Evolutionary conservation across 2,888 invertebrate species (phyloP), one percentile per base, ranked within the genome.

Genomic region (Agrochola circellaris): DNA sequence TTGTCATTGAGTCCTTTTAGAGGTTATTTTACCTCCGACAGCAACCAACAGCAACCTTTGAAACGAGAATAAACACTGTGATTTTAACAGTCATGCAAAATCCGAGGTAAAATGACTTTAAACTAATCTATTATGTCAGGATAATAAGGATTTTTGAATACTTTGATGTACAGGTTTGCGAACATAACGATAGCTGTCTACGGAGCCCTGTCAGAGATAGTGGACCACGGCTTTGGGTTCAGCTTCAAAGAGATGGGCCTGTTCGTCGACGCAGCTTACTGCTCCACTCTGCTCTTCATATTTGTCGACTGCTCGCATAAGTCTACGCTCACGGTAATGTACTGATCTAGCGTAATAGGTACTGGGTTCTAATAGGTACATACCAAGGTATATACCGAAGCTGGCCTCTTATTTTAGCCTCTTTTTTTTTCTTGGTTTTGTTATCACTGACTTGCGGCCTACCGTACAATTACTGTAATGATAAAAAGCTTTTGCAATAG

Each of bases 241-340:
- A 97, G 97, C 60, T 98, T 98, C 91, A 98, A 98, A 90, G 97
- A 97, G 93, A 97, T 97, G 88, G 98, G 98, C 0, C 93, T 98
- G 20, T 93, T 98, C 76, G 97, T 98, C 0, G 97, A 97, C 85
- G 96, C 97, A 0, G 93, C 96, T 1, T 98, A 98, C 88, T 98
- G 98, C 87, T 96, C 97, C 13, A 95, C 95, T 0, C 91, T 98
- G 56, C 93, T 98, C 2, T 98, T 97, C 87, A 97, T 98, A 65
- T 98, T 98, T 88, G 98, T 97, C 30, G 97, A 98, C 90, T 98
- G 97, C 89, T 97, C 98, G 0, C 97, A 98, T 89, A 97, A 97
- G 85, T 97, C 98, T 7, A 97, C 98, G 0, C 90, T 97, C 8
- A 97, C 97, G 93, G 97, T 96, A 87, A 72, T 56, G 3, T 56